A percentile compares a stretch with the other conserved stretches of the same genome.
Conservation (phyloP, 2,797 vertebrate genomes). For the Manis pentadactyla region DNA sequence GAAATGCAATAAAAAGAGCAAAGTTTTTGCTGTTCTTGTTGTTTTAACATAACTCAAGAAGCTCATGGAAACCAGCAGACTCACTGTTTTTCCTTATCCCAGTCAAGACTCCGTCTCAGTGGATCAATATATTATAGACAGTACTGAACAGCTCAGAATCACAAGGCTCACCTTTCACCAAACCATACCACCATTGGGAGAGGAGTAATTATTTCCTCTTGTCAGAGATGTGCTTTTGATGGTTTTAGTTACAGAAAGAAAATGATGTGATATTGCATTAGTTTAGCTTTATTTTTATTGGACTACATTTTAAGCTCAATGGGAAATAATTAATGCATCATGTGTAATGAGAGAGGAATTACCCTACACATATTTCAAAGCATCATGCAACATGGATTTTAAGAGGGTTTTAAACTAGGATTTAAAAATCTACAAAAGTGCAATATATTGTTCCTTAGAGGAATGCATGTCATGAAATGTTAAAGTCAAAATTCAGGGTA, state of each 20-base stretch:
- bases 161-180: background rate
- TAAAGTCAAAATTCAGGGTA: background rate
- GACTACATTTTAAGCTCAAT: constrained; percentile 74
- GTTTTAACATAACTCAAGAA: background rate
- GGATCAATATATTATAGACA: background rate
- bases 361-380: constrained; percentile 64
- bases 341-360: constrained; percentile 74
- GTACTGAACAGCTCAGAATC: background rate
- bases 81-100: background rate
- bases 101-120: background rate
- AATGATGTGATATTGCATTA: background rate
- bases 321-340: constrained; percentile 78
- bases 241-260: constrained; percentile 72
- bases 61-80: background rate
- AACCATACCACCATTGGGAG: background rate
- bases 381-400: constrained; percentile 63
- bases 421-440: background rate
- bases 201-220: background rate
- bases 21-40: background rate
- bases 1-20: background rate
- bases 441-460: background rate
- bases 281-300: constrained; percentile 27
- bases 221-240: constrained; percentile 41
- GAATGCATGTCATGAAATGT: background rate
- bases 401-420: constrained; percentile 59